A percentile compares a stretch with the other conserved stretches of the same genome.
These are phyloP conservation scores for rabbit (Oryctolagus cuniculus) DNA, from an alignment of 2,113 vertebrate genomes.

Conservation along the genomic window DNA sequence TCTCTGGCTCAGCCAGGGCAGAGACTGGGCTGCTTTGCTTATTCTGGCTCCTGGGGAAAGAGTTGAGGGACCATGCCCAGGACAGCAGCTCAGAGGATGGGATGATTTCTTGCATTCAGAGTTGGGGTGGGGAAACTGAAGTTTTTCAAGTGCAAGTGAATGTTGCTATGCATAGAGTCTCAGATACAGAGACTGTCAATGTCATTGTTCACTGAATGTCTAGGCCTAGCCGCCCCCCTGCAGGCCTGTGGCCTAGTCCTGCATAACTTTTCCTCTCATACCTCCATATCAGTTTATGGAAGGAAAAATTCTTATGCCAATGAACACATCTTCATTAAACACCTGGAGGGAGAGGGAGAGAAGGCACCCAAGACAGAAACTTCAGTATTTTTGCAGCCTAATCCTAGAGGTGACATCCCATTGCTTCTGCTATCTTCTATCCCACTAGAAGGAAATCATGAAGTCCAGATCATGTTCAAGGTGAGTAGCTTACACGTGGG, in stretches of 20 bases:
- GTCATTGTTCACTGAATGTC: not conserved
- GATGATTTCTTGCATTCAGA: not conserved
- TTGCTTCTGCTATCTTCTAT: not conserved
- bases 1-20: not conserved
- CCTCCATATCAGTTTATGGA: not conserved
- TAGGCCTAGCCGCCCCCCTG: not conserved
- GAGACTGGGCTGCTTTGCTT: conserved; percentile 6
- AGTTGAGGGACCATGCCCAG: not conserved
- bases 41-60: conserved; percentile 31
- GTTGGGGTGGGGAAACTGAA: not conserved
- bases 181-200: not conserved
- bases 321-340: not conserved
- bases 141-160: not conserved
- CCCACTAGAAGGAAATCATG: not conserved
- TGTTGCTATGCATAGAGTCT: not conserved
- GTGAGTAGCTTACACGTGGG: not conserved
- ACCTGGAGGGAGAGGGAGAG: not conserved
- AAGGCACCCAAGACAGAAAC: not conserved
- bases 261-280: not conserved
- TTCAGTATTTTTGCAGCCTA: not conserved
- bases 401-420: not conserved
- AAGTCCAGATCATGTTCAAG: not conserved
- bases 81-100: not conserved
- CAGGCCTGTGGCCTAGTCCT: not conserved
- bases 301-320: not conserved